These are phyloP conservation scores for Helicoverpa armigera DNA, from an alignment of 1,140 invertebrate species.

Conservation along the genomic window DNA sequence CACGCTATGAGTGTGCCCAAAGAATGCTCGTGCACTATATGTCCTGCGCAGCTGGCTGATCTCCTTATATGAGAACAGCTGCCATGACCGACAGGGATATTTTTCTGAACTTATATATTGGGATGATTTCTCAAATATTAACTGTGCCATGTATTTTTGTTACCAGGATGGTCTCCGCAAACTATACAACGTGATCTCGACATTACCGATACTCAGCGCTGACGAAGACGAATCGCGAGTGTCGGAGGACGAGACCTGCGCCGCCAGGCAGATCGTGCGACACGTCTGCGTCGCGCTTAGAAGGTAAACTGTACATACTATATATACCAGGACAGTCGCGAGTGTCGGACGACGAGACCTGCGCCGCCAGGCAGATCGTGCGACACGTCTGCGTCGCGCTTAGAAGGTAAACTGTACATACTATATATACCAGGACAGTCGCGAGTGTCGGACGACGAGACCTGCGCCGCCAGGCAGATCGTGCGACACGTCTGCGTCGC, in stretches of 20 bases:
- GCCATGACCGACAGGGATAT: too few relatives aligned
- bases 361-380: too few relatives aligned
- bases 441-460: too few relatives aligned
- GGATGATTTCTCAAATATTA: background rate
- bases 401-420: background rate
- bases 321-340: too few relatives aligned
- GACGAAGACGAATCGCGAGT: slow-evolving; percentile 89
- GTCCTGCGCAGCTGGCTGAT: too few relatives aligned
- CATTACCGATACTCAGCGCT: slow-evolving; percentile 92
- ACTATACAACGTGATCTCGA: slow-evolving; percentile 97
- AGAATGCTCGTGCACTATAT: too few relatives aligned
- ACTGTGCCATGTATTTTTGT: background rate
- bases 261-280: slow-evolving; percentile 96
- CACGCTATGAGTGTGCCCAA: too few relatives aligned
- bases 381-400: background rate
- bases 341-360: too few relatives aligned
- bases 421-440: too few relatives aligned
- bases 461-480: too few relatives aligned
- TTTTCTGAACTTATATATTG: too few relatives aligned
- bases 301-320: slow-evolving; percentile 72
- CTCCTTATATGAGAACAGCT: too few relatives aligned
- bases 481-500: background rate
- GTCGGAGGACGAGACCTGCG: slow-evolving; percentile 96
- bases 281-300: slow-evolving; percentile 97
- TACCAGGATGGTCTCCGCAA: slow-evolving; percentile 95